Evolutionary conservation across 2,888 invertebrate species (phyloP).

Genomic region (Rhopalosiphum nymphaeae): DNA sequence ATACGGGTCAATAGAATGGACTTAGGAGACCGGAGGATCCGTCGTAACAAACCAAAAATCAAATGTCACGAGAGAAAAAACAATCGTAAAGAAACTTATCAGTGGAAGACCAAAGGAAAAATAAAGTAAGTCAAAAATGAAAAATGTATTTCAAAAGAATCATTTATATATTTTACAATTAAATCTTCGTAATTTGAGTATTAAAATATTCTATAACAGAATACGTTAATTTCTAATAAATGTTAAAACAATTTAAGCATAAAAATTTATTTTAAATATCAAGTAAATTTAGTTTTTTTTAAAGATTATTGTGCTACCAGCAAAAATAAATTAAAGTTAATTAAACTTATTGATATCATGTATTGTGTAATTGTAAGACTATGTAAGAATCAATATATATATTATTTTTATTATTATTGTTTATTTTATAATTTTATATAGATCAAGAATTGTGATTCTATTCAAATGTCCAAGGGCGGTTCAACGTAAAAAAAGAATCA

Average conservation of each 20-base stretch:
- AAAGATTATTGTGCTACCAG: neutral
- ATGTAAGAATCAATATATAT: neutral
- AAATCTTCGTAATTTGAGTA: neutral
- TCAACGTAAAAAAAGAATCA: neutral
- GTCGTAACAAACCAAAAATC: neutral
- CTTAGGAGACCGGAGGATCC: conserved; percentile 42
- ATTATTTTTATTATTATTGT: neutral
- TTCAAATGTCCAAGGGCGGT: neutral
- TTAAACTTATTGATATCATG: neutral
- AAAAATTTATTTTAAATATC: neutral
- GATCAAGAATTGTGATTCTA: neutral
- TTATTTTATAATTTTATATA: neutral
- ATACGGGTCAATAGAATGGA: conserved; percentile 60
- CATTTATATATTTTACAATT: neutral
- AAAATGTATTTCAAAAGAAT: neutral
- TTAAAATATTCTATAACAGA: neutral
- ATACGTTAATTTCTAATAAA: neutral
- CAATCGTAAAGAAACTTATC: neutral
- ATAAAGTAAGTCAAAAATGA: neutral
- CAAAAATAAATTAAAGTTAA: neutral
- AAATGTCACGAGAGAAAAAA: conserved; percentile 41
- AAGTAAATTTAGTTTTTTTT: neutral
- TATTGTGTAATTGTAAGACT: neutral
- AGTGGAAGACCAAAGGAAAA: conserved; percentile 26
- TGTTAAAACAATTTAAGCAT: neutral